Percentiles rank a stretch among this genome's conserved stretches.
These are phyloP conservation scores for Aspidapion aeneum DNA, from an alignment of 2,888 invertebrate species.

Conservation along the genomic window DNA sequence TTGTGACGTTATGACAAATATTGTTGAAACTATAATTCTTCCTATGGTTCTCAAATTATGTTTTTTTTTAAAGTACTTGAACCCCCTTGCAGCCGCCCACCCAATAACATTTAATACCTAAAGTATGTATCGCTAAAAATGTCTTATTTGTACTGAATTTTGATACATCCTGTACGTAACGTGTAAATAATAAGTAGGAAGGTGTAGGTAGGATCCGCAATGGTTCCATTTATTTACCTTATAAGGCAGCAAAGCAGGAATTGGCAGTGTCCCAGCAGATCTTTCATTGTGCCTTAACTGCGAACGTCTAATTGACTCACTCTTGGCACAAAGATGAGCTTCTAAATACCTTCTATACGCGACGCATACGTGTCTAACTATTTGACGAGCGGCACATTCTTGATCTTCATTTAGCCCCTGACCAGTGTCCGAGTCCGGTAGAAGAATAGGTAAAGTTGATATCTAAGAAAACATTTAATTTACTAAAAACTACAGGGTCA, in stretches of 20 bases:
- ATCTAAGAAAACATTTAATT: conserved; percentile 51
- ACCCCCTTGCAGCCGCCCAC: too few relatives aligned
- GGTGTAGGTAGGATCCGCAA: too few relatives aligned
- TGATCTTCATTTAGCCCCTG: conserved; percentile 73
- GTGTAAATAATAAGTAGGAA: too few relatives aligned
- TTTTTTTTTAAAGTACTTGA: too few relatives aligned
- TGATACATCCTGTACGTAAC: too few relatives aligned
- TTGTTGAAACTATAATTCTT: too few relatives aligned
- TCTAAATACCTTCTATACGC: conserved; percentile 89
- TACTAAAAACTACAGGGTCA: conserved; percentile 6
- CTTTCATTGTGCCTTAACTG: conserved; percentile 46
- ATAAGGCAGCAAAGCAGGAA: conserved; percentile 47
- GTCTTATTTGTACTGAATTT: too few relatives aligned
- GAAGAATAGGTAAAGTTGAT: conserved; percentile 79
- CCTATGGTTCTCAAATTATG: too few relatives aligned
- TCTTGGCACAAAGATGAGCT: conserved; percentile 79
- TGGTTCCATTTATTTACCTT: too few relatives aligned
- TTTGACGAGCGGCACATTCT: conserved; percentile 85
- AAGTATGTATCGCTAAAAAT: too few relatives aligned
- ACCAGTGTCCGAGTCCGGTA: conserved; percentile 65
- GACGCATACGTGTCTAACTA: conserved; percentile 86
- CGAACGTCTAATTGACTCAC: conserved; percentile 64
- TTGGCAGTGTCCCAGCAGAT: conserved; percentile 37
- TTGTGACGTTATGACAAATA: too few relatives aligned
- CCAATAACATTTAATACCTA: too few relatives aligned